Evolutionary conservation across 2,888 invertebrate species (phyloP), one percentile per base, ranked within the genome.

Genomic region (Theodoxus fluviatilis): DNA sequence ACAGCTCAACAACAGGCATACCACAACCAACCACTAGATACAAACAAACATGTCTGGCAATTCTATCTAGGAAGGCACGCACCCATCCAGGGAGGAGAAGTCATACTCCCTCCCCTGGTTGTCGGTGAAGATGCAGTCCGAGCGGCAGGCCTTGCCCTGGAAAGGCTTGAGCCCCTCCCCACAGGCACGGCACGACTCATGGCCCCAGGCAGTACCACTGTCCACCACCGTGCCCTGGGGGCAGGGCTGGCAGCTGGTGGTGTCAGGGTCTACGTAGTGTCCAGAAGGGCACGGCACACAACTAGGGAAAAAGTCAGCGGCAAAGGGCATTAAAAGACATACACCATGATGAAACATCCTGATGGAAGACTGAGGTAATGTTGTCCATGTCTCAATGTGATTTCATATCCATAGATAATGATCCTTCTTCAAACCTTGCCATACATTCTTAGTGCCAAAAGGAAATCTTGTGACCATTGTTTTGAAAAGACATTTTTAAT

Each of bases 211-310:
- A 70, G 78, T 76, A 55, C 78, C 74, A 52, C 75, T 75, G 28
- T 79, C 76, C 15, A 84, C 79, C 0, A 84, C 79, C 4, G 86
- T 87, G 68, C 84, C 81, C 3, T 72, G 63, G 0, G 88, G 90
- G 78, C 91, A 91, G 0, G 81, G 80, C 1, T 83, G 79, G 80
- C 90, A 90, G 65, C 47, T 86, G 0, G 85, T 85, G 15, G 82
- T 83, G 68, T 85, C 79, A 4, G 78, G 76, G 63, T 84, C 84
- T 71, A 90, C 85, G 80, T 89, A 90, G 59, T 89, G 86, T 2
- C 90, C 90, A 49, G 84, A 82, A 3, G 89, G 89, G 79, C 90
- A 90, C 0, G 90, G 89, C 22, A 89, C 85, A 80, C 90, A 90
- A 3, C 88, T 88, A n/a, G n/a, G n/a, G n/a, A n/a, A n/a, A n/a